A percentile compares a stretch with the other conserved stretches of the same genome.
Conservation (phyloP, 2,797 vertebrate species). For the Cheirogaleus major region DNA sequence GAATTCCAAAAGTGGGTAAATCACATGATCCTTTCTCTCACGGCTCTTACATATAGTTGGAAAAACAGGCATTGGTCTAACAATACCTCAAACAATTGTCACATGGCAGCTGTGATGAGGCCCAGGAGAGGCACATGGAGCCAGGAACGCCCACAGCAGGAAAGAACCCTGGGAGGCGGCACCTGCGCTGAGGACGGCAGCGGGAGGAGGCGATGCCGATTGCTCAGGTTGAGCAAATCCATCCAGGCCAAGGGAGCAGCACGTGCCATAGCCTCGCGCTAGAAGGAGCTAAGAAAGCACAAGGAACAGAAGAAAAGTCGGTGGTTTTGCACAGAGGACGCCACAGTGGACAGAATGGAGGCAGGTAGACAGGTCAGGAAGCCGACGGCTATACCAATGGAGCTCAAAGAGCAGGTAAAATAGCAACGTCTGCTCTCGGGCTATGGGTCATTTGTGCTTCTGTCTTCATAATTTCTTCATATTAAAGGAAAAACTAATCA, state of each 20-base stretch:
- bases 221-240: background rate
- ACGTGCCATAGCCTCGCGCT: no score
- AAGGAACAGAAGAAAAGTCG: background rate
- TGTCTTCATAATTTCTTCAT: background rate
- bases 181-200: background rate
- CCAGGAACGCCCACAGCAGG: background rate
- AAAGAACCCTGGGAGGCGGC: no score
- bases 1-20: background rate
- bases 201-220: background rate
- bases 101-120: background rate
- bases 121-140: background rate
- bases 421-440: background rate
- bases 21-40: background rate
- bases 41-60: background rate
- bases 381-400: rapidly evolving
- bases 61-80: background rate
- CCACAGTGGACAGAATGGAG: background rate
- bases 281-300: background rate
- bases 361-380: background rate
- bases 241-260: background rate
- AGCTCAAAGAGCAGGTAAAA: background rate
- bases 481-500: background rate
- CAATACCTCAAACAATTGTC: background rate
- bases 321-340: background rate
- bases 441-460: background rate